Conservation (phyloP, 2,113 vertebrate genomes). For the Promerops cafer region DNA sequence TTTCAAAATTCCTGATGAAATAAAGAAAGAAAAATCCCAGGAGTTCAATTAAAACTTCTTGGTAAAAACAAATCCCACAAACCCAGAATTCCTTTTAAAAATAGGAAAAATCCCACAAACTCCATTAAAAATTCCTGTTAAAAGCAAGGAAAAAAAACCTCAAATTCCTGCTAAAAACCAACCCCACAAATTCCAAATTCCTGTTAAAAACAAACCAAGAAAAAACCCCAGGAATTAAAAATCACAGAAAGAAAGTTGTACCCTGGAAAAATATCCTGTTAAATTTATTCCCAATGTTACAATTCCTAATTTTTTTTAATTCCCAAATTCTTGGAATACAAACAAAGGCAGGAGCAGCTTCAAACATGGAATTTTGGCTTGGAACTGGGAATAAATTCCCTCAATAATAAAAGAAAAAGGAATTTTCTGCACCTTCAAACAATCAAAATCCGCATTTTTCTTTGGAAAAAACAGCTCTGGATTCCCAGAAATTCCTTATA, state of each 20-base stretch:
- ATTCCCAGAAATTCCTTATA: neutral
- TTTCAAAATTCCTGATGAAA: neutral
- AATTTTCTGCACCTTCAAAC: neutral
- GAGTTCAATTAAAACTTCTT: neutral
- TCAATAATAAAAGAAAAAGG: rapidly evolving
- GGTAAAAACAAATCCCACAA: neutral
- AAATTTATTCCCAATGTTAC: neutral
- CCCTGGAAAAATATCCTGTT: neutral
- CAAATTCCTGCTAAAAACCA: neutral
- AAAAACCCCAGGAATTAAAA: neutral
- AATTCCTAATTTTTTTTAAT: neutral
- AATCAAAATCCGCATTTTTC: neutral
- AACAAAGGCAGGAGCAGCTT: rapidly evolving
- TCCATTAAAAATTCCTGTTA: neutral
- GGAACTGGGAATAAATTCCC: neutral
- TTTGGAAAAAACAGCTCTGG: neutral
- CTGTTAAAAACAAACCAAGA: neutral
- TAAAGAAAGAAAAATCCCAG: neutral
- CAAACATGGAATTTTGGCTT: neutral
- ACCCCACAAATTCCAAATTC: neutral
- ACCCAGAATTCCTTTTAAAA: neutral
- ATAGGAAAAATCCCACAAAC: neutral
- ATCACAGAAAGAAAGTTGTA: neutral
- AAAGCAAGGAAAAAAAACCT: neutral
- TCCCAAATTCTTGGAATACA: neutral